These are phyloP conservation scores for Ecliptopera silaceata DNA, from an alignment of 2,888 invertebrate genomes.

Conservation along the genomic window DNA sequence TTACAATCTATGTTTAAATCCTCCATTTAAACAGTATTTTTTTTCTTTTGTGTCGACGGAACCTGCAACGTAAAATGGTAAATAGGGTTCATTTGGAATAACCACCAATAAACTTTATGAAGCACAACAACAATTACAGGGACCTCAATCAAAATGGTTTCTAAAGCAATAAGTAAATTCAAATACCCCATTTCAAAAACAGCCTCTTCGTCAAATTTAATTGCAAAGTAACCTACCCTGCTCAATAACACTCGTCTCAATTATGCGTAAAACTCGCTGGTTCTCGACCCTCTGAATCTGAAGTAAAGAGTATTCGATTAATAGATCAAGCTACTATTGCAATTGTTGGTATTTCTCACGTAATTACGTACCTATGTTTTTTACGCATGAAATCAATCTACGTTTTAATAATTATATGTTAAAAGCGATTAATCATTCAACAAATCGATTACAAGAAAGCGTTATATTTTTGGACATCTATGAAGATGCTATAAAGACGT, in stretches of 20 bases:
- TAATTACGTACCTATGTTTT: background rate
- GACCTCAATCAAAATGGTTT: constrained; percentile 13
- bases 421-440: too few relatives aligned
- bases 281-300: background rate
- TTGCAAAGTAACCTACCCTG: constrained; percentile 13
- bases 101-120: background rate
- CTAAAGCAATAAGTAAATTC: constrained; percentile 17
- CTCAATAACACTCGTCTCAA: constrained; percentile 15
- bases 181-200: constrained; percentile 13
- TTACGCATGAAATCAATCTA: background rate
- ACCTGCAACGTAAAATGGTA: background rate
- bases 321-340: background rate
- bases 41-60: background rate
- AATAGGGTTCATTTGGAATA: background rate
- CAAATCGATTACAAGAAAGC: too few relatives aligned
- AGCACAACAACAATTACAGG: constrained; percentile 7
- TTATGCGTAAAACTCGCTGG: background rate
- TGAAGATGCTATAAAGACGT: too few relatives aligned
- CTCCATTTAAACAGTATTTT: background rate
- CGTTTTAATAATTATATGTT: too few relatives aligned
- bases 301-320: background rate
- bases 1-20: background rate
- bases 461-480: too few relatives aligned
- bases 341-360: background rate
- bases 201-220: constrained; percentile 23